These are phyloP conservation scores for Aphaenogaster floridana DNA, from an alignment of 1,140 invertebrate species.

Conservation along the genomic window DNA sequence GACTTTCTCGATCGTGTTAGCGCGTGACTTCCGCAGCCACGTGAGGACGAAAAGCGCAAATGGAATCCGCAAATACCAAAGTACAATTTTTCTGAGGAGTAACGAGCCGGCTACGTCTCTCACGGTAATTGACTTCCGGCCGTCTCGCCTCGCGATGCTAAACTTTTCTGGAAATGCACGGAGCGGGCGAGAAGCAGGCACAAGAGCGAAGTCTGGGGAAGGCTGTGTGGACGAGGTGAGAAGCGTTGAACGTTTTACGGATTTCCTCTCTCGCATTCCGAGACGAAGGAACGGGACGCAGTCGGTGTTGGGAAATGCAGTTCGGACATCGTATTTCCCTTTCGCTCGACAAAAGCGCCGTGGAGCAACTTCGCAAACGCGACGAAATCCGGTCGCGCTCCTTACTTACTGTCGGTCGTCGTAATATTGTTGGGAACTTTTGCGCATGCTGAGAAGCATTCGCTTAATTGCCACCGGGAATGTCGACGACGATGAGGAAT, in stretches of 20 bases:
- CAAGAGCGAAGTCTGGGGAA: slow-evolving; percentile 19
- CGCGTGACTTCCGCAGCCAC: neutral
- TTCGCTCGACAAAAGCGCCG: slow-evolving; percentile 35
- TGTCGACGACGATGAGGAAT: slow-evolving; percentile 12
- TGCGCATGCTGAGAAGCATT: slow-evolving; percentile 36
- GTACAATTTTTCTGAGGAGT: slow-evolving; percentile 18
- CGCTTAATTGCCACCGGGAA: slow-evolving; percentile 64
- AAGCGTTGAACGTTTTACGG: slow-evolving; percentile 52
- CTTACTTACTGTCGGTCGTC: slow-evolving; percentile 48
- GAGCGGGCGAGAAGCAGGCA: slow-evolving; percentile 36
- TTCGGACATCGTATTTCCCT: slow-evolving; percentile 59
- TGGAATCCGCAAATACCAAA: slow-evolving; percentile 28
- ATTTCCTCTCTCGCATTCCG: slow-evolving; percentile 16
- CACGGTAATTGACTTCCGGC: slow-evolving; percentile 70
- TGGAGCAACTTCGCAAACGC: slow-evolving; percentile 39
- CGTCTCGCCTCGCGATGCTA: slow-evolving; percentile 40
- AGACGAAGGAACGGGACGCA: slow-evolving; percentile 3
- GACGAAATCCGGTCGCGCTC: slow-evolving; percentile 45
- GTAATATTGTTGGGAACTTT: slow-evolving; percentile 57
- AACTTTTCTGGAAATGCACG: slow-evolving; percentile 64
- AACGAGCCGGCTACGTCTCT: slow-evolving; percentile 47
- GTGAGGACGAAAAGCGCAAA: neutral
- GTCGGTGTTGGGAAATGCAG: slow-evolving; percentile 37
- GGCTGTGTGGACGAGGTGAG: slow-evolving; percentile 38
- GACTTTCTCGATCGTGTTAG: neutral